Conservation (phyloP, 2,797 vertebrate species). For the Halcyon chelicuti region DNA sequence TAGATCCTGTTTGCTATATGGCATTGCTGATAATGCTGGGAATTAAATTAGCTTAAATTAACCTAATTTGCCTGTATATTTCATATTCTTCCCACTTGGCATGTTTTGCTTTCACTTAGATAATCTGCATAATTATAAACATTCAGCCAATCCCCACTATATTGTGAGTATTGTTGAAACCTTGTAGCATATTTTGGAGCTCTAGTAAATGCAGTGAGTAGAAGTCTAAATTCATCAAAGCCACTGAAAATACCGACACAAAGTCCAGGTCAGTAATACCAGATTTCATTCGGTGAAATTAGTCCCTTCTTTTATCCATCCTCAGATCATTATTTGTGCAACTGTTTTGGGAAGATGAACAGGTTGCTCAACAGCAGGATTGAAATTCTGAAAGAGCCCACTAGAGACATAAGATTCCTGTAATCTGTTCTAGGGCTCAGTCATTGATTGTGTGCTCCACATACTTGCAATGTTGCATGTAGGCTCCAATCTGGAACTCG, state of each 20-base stretch:
- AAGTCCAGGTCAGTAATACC: background rate
- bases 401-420: background rate
- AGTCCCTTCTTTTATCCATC: background rate
- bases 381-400: background rate
- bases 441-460: accelerated
- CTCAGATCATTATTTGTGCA: background rate
- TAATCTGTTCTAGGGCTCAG: accelerated
- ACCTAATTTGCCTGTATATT: background rate
- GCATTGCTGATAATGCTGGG: background rate
- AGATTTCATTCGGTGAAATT: background rate
- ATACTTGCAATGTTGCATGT: background rate
- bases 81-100: background rate
- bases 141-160: background rate
- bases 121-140: background rate
- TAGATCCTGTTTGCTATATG: background rate
- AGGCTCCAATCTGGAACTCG: background rate
- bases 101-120: background rate
- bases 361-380: background rate
- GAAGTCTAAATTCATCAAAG: background rate
- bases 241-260: background rate
- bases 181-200: background rate
- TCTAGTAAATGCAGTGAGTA: background rate
- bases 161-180: background rate
- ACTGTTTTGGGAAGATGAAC: background rate
- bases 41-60: background rate